phyloP scores from a whole-genome alignment of 2,113 vertebrate genomes.

The Donacobius atricapilla region DNA sequence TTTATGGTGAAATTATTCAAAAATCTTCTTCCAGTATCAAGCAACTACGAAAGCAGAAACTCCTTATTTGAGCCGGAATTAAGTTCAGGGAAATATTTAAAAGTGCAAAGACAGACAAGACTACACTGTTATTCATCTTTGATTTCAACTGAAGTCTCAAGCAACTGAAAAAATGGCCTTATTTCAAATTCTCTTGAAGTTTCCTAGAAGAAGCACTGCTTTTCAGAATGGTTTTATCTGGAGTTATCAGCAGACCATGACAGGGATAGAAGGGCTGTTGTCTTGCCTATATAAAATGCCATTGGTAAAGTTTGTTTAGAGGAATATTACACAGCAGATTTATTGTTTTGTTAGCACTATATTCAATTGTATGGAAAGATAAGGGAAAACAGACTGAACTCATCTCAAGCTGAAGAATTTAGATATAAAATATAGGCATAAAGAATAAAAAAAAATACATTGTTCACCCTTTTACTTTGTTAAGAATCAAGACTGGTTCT shows the following conservation, averaged over 20 bases:
- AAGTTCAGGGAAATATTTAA: neutral
- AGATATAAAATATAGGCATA: neutral
- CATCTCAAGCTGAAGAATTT: neutral
- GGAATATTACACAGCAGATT: neutral
- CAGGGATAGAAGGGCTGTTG: neutral
- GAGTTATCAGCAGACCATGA: neutral
- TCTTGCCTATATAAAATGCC: neutral
- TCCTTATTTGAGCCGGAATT: neutral
- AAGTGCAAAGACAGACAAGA: neutral
- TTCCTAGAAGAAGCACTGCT: neutral
- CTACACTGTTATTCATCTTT: neutral
- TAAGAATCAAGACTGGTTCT: neutral
- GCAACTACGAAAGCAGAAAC: neutral
- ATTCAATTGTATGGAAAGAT: neutral
- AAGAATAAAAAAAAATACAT: neutral
- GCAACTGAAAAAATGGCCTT: neutral
- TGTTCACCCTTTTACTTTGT: neutral
- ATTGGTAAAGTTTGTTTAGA: neutral
- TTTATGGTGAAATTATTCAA: neutral
- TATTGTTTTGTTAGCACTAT: neutral
- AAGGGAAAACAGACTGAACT: neutral
- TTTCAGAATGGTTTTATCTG: neutral
- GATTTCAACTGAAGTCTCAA: neutral
- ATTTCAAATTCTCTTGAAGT: neutral
- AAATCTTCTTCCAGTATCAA: neutral